Base-by-base conservation (phyloP, 30 jellyfish, hydroid and myxozoan genomes). In the Aurelia aurita region DNA sequence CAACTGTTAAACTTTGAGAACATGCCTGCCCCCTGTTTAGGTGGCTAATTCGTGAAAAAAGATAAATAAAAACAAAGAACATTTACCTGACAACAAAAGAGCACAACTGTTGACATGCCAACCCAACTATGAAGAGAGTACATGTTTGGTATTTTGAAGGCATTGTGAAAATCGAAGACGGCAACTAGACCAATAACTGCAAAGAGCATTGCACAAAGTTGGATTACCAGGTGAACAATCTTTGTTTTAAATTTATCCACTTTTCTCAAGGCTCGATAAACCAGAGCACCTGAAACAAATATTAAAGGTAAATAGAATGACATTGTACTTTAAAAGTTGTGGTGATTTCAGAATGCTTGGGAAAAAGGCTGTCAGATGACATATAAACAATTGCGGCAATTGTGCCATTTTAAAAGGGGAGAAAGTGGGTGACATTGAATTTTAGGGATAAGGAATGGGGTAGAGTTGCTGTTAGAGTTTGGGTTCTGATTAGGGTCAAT, bases 41-140 rank as follows among this genome's bases (percentile, higher is more conserved):
- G n/a, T n/a, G n/a, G n/a, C n/a, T n/a, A n/a, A n/a, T n/a, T n/a
- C n/a, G n/a, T 39, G 14, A 39, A 39, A 39, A 39, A 6, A 15
- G 9, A 0, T 2, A 39, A 39, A 6, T 2, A 39, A 20, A n/a
- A 49, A 62, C 20, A 68, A 12, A 1, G 14, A 73, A 46, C 7
- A 7, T 44, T 28, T 79, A 94, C 99, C 96, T 95, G 99, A 47
- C 84, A 82, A 32, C 90, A 57, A 69, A 95, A 95, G 64, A 95
- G 94, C 22, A 78, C 70, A 43, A 91, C 97, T 18, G 97, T 59
- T 19, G 88, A 65, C 22, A 95, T 49, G 25, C 99, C 99, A 85
- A 89, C 27, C 99, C 99, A 95, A 61, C 99, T 95, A 78, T 95
- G 99, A 8, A 95, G 69, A 19, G 98, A 59, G 67, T 95, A 95